A percentile compares a stretch with the other conserved stretches of the same genome.
phyloP scores from a whole-genome alignment of 1,140 invertebrate species.

The Solenopsis invicta region DNA sequence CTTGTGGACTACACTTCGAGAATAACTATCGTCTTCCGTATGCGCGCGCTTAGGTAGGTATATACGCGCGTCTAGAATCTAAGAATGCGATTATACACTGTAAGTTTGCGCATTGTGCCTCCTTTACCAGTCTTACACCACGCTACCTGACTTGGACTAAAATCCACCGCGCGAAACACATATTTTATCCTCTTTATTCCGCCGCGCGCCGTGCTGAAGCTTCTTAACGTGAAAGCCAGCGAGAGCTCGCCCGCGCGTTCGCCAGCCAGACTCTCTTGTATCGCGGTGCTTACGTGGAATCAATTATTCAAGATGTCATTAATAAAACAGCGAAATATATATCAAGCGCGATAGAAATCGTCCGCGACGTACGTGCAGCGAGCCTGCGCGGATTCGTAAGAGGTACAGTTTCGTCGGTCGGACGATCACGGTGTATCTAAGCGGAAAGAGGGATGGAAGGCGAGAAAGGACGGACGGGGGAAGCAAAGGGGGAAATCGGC shows the following conservation, averaged over 20 bases:
- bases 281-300: slow-evolving; percentile 40
- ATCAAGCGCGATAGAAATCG: slow-evolving; percentile 65
- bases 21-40: slow-evolving; percentile 62
- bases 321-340: slow-evolving; percentile 70
- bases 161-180: slow-evolving; percentile 30
- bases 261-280: neutral
- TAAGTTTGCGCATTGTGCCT: slow-evolving; percentile 65
- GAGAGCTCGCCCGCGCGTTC: slow-evolving; percentile 21
- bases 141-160: slow-evolving; percentile 36
- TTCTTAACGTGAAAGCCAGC: slow-evolving; percentile 39
- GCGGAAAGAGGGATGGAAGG: neutral
- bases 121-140: slow-evolving; percentile 45
- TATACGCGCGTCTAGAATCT: slow-evolving; percentile 25
- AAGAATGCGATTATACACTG: slow-evolving; percentile 69
- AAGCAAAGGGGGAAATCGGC: slow-evolving; percentile 13
- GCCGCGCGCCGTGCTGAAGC: slow-evolving; percentile 27
- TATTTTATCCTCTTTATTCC: slow-evolving; percentile 61
- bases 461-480: neutral
- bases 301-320: slow-evolving; percentile 72
- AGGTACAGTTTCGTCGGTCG: slow-evolving; percentile 55
- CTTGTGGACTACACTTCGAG: slow-evolving; percentile 52
- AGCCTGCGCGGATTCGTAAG: slow-evolving; percentile 22
- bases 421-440: slow-evolving; percentile 9
- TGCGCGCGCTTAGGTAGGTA: neutral
- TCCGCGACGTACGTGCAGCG: slow-evolving; percentile 1